Base-by-base conservation (phyloP, 2,113 vertebrate species). In the Antennarius striatus region DNA sequence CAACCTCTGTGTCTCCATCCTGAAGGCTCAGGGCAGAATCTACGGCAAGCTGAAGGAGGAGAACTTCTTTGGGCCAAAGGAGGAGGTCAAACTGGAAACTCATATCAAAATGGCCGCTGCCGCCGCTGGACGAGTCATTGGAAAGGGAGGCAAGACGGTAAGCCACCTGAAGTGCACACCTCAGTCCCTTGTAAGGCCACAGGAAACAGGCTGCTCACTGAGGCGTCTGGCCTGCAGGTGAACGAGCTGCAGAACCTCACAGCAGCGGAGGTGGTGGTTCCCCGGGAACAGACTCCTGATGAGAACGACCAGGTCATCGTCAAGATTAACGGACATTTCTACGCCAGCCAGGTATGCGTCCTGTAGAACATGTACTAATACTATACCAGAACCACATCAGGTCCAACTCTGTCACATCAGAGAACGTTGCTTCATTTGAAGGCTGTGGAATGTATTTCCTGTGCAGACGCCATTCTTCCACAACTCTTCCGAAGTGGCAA, bases 271-370 rank as follows among this genome's bases (percentile, higher is more conserved):
- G 96, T 98, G 74, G 96, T 98, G 60, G 96, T 98, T 29, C 96
- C 96, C 0, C 90, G 96, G 79, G 96, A 98, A 36, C 96, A 98
- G 91, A 96, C 94, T 0, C 96, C 96, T 0, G 96, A 98, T 13
- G 96, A 98, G 86, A 95, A 98, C 0, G 95, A 98, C 81, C 96
- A 98, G 85, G 96, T 98, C 85, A 94, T 98, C 0, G 96, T 98
- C 61, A 98, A 98, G 91, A 98, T 98, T 90, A 96, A 95, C 0
- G 96, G 96, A 83, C 96, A 98, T 86, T 98, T 98, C 93, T 98
- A 97, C 3, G 96, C 96, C 83, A 98, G 96, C 90, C 96, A 98
- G 96, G 96, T 98, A 88, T 36, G 2, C 32, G 2, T 4, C 32
- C 32, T 36, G 5, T 36, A 4, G 32, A 36, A 7, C 22, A 22